phyloP scores from a whole-genome alignment of 1,140 invertebrate genomes.

The Drosophila persimilis region DNA sequence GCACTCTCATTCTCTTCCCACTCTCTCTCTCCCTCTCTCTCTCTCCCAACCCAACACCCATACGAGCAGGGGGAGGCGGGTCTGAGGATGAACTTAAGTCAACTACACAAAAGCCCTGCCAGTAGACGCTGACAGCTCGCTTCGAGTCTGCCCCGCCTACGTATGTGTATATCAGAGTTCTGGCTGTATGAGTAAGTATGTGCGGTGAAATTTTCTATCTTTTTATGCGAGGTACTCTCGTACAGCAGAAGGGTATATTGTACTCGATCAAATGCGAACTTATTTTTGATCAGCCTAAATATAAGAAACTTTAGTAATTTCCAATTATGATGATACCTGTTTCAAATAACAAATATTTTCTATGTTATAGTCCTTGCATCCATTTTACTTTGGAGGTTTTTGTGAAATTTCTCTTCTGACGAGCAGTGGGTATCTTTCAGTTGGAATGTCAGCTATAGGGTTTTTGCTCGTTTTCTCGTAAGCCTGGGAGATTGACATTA shows the following conservation, averaged over 20 bases:
- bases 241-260: too few species aligned
- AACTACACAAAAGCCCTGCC: slow-evolving; percentile 66
- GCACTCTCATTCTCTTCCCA: not conserved
- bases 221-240: slow-evolving; percentile 5
- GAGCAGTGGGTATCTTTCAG: too few species aligned
- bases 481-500: slow-evolving; percentile 50
- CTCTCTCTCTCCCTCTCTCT: not conserved
- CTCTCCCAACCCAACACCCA: not conserved
- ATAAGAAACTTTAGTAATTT: too few species aligned
- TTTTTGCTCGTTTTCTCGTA: slow-evolving; percentile 4
- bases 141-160: slow-evolving; percentile 20
- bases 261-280: too few species aligned
- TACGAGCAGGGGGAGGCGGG: not conserved
- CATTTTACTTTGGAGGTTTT: too few species aligned
- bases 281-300: too few species aligned
- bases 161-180: slow-evolving; percentile 9
- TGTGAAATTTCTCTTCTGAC: too few species aligned
- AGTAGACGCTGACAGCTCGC: slow-evolving; percentile 52
- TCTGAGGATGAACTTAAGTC: slow-evolving; percentile 37
- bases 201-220: slow-evolving; percentile 22
- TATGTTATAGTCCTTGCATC: too few species aligned
- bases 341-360: too few species aligned
- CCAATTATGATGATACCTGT: too few species aligned
- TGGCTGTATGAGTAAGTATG: not conserved
- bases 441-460: too few species aligned